Conservation (phyloP, 2,797 vertebrate species). For the Dendrocincla fuliginosa region DNA sequence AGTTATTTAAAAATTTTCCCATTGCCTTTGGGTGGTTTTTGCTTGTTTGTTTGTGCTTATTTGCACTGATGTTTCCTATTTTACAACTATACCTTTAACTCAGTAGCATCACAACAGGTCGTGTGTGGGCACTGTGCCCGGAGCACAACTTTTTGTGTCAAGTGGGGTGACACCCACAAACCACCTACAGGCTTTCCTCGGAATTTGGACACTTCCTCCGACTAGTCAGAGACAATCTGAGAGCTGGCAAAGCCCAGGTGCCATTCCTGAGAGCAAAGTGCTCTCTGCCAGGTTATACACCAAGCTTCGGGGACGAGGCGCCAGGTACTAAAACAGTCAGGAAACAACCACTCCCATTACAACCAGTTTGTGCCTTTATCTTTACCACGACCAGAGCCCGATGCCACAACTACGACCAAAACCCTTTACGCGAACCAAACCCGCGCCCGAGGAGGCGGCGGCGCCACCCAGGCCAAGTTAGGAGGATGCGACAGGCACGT, state of each 20-base stretch:
- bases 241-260: neutral
- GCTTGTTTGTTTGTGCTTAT: neutral
- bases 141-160: neutral
- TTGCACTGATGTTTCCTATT: neutral
- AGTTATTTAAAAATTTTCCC: neutral
- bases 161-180: rapidly evolving
- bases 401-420: neutral
- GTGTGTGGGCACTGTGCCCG: rapidly evolving
- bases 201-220: neutral
- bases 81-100: neutral
- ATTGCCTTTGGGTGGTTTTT: neutral
- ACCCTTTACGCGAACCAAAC: neutral
- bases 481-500: rapidly evolving
- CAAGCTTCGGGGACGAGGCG: no score
- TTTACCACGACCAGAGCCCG: neutral
- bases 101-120: rapidly evolving
- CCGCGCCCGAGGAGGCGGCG: neutral
- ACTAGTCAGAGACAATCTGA: neutral
- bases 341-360: neutral
- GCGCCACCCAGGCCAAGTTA: neutral
- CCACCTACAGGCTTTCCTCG: neutral
- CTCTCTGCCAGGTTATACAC: neutral
- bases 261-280: rapidly evolving
- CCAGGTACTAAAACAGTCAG: neutral
- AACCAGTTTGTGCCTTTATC: neutral